Conservation (phyloP, 2,113 vertebrate genomes). For the Grantiella picta region DNA sequence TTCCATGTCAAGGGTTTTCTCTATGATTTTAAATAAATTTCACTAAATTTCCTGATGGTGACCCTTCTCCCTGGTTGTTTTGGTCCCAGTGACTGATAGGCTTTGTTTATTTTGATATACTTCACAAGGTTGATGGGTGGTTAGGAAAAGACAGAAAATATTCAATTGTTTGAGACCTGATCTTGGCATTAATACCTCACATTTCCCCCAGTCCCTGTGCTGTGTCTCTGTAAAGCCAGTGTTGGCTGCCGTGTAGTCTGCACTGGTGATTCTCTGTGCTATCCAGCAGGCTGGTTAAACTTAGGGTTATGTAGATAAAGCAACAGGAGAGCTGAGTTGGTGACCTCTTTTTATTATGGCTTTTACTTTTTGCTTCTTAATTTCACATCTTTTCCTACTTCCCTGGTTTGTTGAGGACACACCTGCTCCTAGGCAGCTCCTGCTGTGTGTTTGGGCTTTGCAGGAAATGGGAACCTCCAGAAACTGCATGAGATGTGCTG, state of each 20-base stretch:
- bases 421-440: neutral
- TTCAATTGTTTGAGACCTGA: neutral
- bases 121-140: neutral
- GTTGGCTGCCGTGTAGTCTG: neutral
- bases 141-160: neutral
- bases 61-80: neutral
- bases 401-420: neutral
- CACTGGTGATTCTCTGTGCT: neutral
- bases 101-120: neutral
- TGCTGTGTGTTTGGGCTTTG: neutral
- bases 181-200: neutral
- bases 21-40: neutral
- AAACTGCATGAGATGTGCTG: neutral
- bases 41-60: neutral
- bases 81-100: neutral
- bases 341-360: neutral
- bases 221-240: neutral
- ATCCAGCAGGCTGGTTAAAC: neutral
- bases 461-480: neutral
- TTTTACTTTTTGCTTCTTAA: neutral
- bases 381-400: neutral
- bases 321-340: neutral
- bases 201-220: neutral
- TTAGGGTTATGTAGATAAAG: rapidly evolving
- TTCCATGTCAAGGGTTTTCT: neutral